Percentiles rank a stretch among this genome's conserved stretches.
Evolutionary conservation across 1,140 invertebrate genomes (phyloP).

Genomic region (Medauroidea extradentata): DNA sequence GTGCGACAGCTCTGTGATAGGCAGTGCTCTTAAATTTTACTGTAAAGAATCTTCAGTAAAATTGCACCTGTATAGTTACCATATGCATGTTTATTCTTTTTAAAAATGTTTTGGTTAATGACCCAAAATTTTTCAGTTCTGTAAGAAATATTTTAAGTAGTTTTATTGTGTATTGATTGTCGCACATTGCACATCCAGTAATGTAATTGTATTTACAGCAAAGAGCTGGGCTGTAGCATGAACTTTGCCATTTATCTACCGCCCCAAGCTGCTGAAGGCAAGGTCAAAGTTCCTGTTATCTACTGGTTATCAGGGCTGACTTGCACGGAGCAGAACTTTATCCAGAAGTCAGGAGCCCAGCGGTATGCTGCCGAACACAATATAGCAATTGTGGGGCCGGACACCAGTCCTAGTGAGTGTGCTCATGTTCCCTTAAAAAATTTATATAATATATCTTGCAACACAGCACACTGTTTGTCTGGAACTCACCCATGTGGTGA

Average conservation of each 20-base stretch:
- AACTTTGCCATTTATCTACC: slow-evolving; percentile 91
- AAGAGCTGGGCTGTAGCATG: slow-evolving; percentile 80
- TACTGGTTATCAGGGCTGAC: slow-evolving; percentile 94
- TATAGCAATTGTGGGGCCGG: slow-evolving; percentile 84
- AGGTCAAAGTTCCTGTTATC: slow-evolving; percentile 69
- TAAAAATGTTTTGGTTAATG: neutral
- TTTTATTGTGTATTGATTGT: neutral
- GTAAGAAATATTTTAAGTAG: neutral
- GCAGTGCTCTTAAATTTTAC: neutral
- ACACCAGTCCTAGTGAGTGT: slow-evolving; percentile 83
- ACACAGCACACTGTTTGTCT: no score
- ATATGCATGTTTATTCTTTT: neutral
- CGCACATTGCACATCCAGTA: no score
- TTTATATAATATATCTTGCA: no score
- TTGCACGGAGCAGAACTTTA: slow-evolving; percentile 95
- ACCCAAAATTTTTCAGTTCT: neutral
- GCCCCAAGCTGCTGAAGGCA: slow-evolving; percentile 60
- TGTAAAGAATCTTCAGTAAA: neutral
- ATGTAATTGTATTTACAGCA: neutral
- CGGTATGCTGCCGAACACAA: slow-evolving; percentile 76
- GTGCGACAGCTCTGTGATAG: no score
- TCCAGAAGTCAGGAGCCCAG: slow-evolving; percentile 92
- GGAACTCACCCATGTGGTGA: no score
- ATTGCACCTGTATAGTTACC: neutral
- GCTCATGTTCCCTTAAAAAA: no score